Conservation (phyloP, 2,113 vertebrate species). For the Apteryx mantelli region DNA sequence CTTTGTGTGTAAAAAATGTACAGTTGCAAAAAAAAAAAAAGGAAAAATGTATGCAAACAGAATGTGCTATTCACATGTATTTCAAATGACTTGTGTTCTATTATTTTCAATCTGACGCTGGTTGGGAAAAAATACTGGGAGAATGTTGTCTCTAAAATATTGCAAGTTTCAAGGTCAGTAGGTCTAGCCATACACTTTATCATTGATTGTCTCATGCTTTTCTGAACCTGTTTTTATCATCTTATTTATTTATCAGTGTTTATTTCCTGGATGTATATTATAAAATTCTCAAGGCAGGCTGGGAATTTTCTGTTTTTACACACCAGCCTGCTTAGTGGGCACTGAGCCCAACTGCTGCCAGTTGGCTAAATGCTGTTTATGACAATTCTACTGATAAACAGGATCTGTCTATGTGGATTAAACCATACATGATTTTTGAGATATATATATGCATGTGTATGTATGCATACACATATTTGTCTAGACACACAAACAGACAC, state of each 20-base stretch:
- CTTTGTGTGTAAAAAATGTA: background rate
- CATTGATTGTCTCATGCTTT: background rate
- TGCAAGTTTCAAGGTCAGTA: slow-evolving; percentile 10
- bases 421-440: background rate
- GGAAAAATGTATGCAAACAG: background rate
- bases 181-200: background rate
- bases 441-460: background rate
- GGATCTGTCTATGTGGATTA: background rate
- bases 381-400: background rate
- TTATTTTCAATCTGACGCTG: background rate
- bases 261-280: background rate
- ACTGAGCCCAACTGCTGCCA: background rate
- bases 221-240: background rate
- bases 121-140: background rate
- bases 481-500: background rate
- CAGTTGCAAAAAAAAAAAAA: background rate
- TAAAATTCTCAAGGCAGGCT: background rate
- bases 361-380: background rate
- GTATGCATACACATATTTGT: accelerated
- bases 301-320: background rate
- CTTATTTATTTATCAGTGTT: background rate
- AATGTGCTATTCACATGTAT: background rate
- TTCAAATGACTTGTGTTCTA: background rate
- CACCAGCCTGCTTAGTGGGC: background rate
- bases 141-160: background rate